Percentiles rank a stretch among this genome's conserved stretches.
Evolutionary conservation across 2,797 vertebrate species (phyloP).

Genomic region (Thripadectes ignobilis): DNA sequence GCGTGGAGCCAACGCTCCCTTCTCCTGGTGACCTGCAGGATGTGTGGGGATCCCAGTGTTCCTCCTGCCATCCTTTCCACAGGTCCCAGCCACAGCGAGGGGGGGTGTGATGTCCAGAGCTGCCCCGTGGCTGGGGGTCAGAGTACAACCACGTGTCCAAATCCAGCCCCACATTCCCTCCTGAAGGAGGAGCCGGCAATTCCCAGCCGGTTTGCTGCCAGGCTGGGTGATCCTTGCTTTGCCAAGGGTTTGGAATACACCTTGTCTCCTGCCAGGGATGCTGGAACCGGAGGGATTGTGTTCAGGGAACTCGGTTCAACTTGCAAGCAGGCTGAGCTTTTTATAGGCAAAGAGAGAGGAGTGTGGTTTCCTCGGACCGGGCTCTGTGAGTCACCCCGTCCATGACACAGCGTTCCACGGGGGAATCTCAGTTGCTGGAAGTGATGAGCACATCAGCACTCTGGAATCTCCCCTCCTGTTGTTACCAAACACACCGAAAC

Average conservation of each 20-base stretch:
- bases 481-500: not conserved
- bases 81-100: not conserved
- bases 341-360: not conserved
- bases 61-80: not conserved
- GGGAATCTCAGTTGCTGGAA: not conserved
- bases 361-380: not conserved
- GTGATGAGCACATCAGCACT: not conserved
- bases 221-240: too few species aligned
- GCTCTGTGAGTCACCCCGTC: not conserved
- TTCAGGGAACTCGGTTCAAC: not conserved
- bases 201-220: not conserved
- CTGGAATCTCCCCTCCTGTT: not conserved
- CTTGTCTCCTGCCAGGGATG: not conserved
- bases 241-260: not conserved
- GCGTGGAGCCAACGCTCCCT: accelerated
- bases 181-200: not conserved
- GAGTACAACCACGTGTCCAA: not conserved
- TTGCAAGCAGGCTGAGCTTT: not conserved
- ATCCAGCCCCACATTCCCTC: not conserved
- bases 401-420: slow-evolving; percentile 29
- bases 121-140: not conserved
- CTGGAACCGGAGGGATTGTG: not conserved
- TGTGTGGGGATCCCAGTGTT: not conserved
- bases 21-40: not conserved
- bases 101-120: too few species aligned